Conservation (phyloP, 1,140 invertebrate genomes). For the Lineus longissimus region DNA sequence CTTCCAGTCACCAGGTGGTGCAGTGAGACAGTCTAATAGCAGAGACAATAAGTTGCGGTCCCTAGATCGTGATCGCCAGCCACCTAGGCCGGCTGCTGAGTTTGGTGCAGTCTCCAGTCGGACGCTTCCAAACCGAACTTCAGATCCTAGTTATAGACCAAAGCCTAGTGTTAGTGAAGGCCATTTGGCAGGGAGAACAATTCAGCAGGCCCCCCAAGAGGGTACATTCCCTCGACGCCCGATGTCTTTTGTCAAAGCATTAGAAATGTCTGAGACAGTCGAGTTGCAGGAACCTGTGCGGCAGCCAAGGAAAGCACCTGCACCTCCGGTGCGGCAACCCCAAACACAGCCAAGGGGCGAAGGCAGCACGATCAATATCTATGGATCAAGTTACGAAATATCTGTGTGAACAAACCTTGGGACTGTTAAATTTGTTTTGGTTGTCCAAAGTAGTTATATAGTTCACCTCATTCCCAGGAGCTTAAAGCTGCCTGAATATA, state of each 20-base stretch:
- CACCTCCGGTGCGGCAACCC: not conserved
- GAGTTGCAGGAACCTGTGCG: conserved; percentile 29
- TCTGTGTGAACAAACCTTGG: conserved; percentile 67
- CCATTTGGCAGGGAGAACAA: not conserved
- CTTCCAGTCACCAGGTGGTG: not conserved
- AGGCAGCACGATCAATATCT: conserved; percentile 78
- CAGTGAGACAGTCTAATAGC: not conserved
- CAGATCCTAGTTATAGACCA: not conserved
- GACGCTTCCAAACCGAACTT: not conserved
- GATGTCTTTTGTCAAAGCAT: conserved; percentile 85
- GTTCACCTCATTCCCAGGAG: not conserved
- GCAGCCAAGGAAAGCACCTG: conserved; percentile 10
- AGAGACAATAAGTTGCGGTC: not conserved
- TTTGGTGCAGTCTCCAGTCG: not conserved
- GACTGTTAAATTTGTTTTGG: conserved; percentile 19
- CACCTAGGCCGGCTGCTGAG: not conserved
- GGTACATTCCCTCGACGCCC: conserved; percentile 59
- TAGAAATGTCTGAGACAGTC: conserved; percentile 77
- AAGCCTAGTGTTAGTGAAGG: conserved; percentile 1
- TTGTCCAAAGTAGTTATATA: not conserved
- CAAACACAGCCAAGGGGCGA: conserved; percentile 53
- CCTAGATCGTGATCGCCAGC: not conserved
- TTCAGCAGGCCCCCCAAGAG: not conserved
- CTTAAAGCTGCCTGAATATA: not conserved
- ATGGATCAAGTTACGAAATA: conserved; percentile 95